Conservation (phyloP, 2,113 vertebrate genomes). For the Anoura caudifer region DNA sequence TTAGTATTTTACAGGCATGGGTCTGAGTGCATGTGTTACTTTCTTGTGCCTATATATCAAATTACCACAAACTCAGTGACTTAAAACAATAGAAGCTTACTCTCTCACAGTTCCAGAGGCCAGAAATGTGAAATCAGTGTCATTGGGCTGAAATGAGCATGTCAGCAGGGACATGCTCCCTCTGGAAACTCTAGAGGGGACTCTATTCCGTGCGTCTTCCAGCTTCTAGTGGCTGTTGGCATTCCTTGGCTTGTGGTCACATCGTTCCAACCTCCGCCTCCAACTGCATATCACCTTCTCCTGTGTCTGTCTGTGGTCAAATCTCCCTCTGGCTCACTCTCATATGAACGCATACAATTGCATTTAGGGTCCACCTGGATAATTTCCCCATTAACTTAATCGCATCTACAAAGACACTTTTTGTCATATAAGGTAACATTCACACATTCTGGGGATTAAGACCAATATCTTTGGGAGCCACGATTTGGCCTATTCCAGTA, state of each 20-base stretch:
- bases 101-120: background rate
- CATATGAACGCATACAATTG: background rate
- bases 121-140: background rate
- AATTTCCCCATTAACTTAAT: background rate
- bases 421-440: background rate
- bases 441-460: background rate
- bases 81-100: background rate
- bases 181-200: background rate
- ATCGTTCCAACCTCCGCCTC: background rate
- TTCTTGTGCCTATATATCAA: background rate
- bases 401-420: background rate
- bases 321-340: background rate
- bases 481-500: background rate
- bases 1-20: background rate
- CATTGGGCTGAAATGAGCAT: background rate
- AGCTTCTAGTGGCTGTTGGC: background rate
- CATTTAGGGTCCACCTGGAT: background rate
- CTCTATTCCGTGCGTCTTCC: background rate
- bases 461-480: background rate
- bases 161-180: background rate
- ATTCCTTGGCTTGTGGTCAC: background rate
- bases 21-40: background rate
- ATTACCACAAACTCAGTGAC: background rate
- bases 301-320: background rate
- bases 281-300: background rate